These are phyloP conservation scores for Urocolius indicus DNA, from an alignment of 2,113 vertebrate species.

Conservation along the genomic window DNA sequence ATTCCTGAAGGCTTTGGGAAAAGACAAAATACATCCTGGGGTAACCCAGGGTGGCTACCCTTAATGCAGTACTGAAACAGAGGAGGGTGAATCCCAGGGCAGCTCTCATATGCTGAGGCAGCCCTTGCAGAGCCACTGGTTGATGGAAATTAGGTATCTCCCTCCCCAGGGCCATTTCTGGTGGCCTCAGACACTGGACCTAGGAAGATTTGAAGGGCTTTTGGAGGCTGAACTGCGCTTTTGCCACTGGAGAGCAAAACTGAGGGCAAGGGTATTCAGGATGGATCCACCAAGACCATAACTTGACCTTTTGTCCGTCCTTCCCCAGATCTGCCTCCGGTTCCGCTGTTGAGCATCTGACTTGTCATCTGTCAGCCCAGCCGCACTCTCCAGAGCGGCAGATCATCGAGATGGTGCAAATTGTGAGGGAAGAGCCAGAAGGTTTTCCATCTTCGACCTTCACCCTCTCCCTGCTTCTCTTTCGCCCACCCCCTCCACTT, in stretches of 20 bases:
- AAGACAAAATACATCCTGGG: not conserved
- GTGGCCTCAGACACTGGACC: not conserved
- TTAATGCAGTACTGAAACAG: not conserved
- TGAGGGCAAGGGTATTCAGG: not conserved
- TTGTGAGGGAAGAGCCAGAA: not conserved
- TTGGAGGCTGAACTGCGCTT: not conserved
- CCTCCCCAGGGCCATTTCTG: not conserved
- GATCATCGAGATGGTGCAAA: not conserved
- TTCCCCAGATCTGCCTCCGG: not conserved
- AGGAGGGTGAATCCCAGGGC: not conserved
- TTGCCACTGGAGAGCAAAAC: not conserved
- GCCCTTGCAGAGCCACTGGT: not conserved
- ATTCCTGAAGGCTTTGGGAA: slow-evolving; percentile 14
- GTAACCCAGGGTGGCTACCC: not conserved
- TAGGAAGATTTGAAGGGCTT: not conserved
- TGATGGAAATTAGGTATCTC: not conserved
- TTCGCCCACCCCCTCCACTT: not conserved
- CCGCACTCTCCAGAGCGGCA: not conserved
- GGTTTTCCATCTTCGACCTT: slow-evolving; percentile 53
- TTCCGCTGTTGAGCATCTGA: accelerated
- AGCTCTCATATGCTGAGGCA: not conserved
- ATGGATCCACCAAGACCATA: not conserved
- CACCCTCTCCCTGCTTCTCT: not conserved
- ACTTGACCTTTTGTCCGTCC: not conserved
- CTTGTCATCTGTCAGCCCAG: not conserved